Base-by-base conservation (phyloP, 2,113 vertebrate species). In the Pedetes capensis region DNA sequence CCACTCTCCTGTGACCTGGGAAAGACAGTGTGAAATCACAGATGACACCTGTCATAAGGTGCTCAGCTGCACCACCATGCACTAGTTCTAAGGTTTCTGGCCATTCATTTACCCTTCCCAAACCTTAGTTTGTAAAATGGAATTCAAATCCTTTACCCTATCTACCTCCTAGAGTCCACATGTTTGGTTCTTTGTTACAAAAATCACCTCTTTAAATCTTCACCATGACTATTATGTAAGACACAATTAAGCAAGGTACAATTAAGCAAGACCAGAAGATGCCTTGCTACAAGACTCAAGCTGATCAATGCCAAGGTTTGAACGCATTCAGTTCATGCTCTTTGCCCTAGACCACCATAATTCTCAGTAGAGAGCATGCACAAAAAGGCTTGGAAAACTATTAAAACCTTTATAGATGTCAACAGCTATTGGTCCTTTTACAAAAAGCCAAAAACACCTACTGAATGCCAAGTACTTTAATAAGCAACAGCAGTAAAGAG, bases 211-310 rank as follows among this genome's bases (percentile, higher is more conserved):
- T 57, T 61, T 76, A 59, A 51, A 49, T 76, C 64, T 83, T 93
- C 29, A 74, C 44, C 88, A 37, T 22, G 59, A 59, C 27, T 0
- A 5, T 79, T 72, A 85, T 16, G 5, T 47, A 55, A n/a, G 25
- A 87, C 23, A 55, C 29, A 97, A 66, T 86, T 72, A 87, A 79
- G 53, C 37, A 82, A 68, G 25, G 85, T 27, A 55, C 29, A 97
- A 66, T 86, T 72, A 87, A 79, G 53, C 37, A 82, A 68, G 89
- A 93, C 18, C 39, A 59, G 87, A 39, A 47, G 79, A 83, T 59
- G 47, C 12, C 64, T 87, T 89, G 55, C 75, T 39, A 84, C 47
- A 79, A 63, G 51, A 59, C 23, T 72, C 23, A 29, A 18, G 55
- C 25, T 53, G 44, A 84, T 44, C 76, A 91, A 88, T 16, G 8